These are phyloP conservation scores for Colletes gigas DNA, from an alignment of 1,140 invertebrate genomes.

Conservation along the genomic window DNA sequence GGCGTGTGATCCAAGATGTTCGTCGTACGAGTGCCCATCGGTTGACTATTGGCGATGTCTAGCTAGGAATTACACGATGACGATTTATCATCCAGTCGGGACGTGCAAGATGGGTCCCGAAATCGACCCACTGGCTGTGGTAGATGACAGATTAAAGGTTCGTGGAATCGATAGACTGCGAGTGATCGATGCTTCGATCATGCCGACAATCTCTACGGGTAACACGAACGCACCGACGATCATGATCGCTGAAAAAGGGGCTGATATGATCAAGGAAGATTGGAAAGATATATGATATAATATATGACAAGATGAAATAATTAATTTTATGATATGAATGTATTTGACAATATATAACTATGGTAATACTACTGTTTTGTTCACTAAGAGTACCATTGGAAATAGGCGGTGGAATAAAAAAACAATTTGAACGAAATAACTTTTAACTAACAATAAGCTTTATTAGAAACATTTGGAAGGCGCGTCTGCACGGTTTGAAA, in stretches of 20 bases:
- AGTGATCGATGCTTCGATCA: constrained; percentile 87
- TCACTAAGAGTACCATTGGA: too few species aligned
- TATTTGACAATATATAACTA: too few species aligned
- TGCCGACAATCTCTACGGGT: constrained; percentile 86
- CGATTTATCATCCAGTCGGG: constrained; percentile 86
- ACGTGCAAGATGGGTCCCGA: constrained; percentile 81
- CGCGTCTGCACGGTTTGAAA: too few species aligned
- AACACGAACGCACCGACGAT: constrained; percentile 87
- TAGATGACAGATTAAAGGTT: constrained; percentile 83
- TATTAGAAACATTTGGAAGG: too few species aligned
- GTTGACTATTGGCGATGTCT: constrained; percentile 88
- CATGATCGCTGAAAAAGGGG: constrained; percentile 87
- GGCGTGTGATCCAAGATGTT: constrained; percentile 82
- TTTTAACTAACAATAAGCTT: too few species aligned
- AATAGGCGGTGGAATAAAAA: too few species aligned
- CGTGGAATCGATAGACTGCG: constrained; percentile 83
- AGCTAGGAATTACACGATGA: constrained; percentile 85
- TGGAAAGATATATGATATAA: constrained; percentile 56
- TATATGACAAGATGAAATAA: too few species aligned
- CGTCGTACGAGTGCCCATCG: constrained; percentile 81
- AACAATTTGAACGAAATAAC: too few species aligned
- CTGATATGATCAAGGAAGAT: constrained; percentile 84
- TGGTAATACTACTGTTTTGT: too few species aligned
- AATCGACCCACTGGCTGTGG: constrained; percentile 83
- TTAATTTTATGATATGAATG: too few species aligned